These are phyloP conservation scores for Spisula solida DNA, from an alignment of 2,888 invertebrate species.

Conservation along the genomic window DNA sequence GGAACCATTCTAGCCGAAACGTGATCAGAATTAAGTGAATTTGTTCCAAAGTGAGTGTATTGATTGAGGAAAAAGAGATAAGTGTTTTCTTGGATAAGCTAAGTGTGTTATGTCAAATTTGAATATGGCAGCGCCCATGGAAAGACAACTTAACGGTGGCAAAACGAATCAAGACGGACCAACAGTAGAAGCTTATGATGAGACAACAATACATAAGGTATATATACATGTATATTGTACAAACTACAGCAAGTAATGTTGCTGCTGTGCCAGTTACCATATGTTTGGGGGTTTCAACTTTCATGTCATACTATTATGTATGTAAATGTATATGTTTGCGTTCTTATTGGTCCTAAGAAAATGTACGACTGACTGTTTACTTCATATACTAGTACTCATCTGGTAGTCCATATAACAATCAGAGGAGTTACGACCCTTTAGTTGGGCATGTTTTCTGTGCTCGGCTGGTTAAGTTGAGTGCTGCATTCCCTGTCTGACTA, in stretches of 20 bases:
- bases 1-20: not conserved
- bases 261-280: too few species aligned
- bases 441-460: too few species aligned
- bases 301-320: too few species aligned
- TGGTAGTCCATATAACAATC: too few species aligned
- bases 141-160: slow-evolving; percentile 49
- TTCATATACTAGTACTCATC: too few species aligned
- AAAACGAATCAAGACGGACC: slow-evolving; percentile 20
- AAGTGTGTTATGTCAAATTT: slow-evolving; percentile 16
- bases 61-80: slow-evolving; percentile 17
- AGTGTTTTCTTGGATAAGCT: not conserved
- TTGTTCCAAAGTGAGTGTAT: not conserved
- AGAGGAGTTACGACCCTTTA: too few species aligned
- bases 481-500: too few species aligned
- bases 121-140: slow-evolving; percentile 41
- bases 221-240: not conserved
- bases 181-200: slow-evolving; percentile 62
- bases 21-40: not conserved
- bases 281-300: too few species aligned
- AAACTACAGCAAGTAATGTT: not conserved
- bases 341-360: too few species aligned
- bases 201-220: slow-evolving; percentile 71
- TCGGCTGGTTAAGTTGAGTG: too few species aligned
- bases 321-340: too few species aligned
- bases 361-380: too few species aligned